phyloP scores from a whole-genome alignment of 2,888 invertebrate species.

The Pachycephus smyrnensis region DNA sequence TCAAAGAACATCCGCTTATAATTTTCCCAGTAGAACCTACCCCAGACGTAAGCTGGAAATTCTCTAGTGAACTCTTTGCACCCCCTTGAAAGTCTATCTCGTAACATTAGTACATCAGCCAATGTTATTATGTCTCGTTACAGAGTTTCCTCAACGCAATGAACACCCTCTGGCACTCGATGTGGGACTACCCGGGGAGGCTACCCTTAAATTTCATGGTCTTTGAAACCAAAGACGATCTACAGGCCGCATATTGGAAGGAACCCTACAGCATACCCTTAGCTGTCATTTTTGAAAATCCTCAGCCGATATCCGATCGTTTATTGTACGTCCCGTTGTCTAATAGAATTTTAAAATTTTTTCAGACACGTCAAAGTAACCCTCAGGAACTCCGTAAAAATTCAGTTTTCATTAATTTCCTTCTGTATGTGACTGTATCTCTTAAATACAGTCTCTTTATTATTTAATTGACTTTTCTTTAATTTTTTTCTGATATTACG shows the following conservation, averaged over 20 bases:
- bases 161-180: slow-evolving; percentile 72
- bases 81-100: not conserved
- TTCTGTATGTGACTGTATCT: not conserved
- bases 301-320: slow-evolving; percentile 60
- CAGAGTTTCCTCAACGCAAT: slow-evolving; percentile 76
- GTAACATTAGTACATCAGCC: not conserved
- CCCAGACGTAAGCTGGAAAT: not conserved
- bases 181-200: slow-evolving; percentile 68
- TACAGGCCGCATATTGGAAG: slow-evolving; percentile 78
- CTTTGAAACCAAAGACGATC: slow-evolving; percentile 75
- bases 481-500: too few species aligned
- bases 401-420: not conserved
- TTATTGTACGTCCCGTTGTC: slow-evolving; percentile 68
- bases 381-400: not conserved
- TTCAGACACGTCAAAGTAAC: not conserved
- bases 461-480: not conserved
- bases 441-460: not conserved
- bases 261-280: slow-evolving; percentile 77
- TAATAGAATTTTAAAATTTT: not conserved
- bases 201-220: slow-evolving; percentile 75
- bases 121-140: slow-evolving; percentile 32
- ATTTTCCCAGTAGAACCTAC: not conserved
- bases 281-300: slow-evolving; percentile 76
- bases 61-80: not conserved
- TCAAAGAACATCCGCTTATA: too few species aligned